These are phyloP conservation scores for Drosophila siamana DNA, from an alignment of 2,888 invertebrate species.

Conservation along the genomic window DNA sequence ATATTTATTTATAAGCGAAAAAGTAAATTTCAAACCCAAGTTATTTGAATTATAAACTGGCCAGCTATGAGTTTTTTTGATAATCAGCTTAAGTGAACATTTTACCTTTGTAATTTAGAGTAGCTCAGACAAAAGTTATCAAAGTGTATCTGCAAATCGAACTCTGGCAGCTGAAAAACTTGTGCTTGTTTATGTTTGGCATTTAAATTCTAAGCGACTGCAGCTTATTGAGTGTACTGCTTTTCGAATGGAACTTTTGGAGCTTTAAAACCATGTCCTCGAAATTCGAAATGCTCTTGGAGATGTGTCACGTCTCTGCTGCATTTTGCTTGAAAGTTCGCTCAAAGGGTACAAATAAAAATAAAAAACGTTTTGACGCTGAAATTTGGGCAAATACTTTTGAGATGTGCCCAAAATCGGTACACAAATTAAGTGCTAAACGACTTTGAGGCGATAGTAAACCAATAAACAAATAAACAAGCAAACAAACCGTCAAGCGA, in stretches of 20 bases:
- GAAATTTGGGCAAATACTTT: conserved; percentile 18
- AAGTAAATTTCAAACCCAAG: too few species aligned
- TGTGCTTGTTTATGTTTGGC: conserved; percentile 49
- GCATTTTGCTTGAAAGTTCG: conserved; percentile 9
- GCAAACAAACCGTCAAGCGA: conserved; percentile 9
- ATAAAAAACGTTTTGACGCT: background rate
- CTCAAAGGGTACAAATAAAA: conserved; percentile 12
- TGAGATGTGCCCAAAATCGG: conserved; percentile 25
- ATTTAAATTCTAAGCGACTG: conserved; percentile 60
- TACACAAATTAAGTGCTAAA: conserved; percentile 63
- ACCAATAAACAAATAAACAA: conserved; percentile 39
- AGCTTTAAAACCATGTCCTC: conserved; percentile 15
- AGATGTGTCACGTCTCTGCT: conserved; percentile 15
- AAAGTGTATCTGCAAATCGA: conserved; percentile 9
- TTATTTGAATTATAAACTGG: too few species aligned
- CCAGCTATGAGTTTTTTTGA: too few species aligned
- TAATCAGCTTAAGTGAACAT: too few species aligned
- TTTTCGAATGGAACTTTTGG: conserved; percentile 21
- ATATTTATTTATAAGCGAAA: too few species aligned
- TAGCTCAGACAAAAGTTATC: too few species aligned
- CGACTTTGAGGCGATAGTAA: conserved; percentile 41
- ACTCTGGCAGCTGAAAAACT: background rate
- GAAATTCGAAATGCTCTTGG: conserved; percentile 2
- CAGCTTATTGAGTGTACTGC: conserved; percentile 53
- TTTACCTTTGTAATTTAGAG: too few species aligned